These are phyloP conservation scores for Vultur gryphus DNA, from an alignment of 2,797 vertebrate genomes.

Conservation along the genomic window DNA sequence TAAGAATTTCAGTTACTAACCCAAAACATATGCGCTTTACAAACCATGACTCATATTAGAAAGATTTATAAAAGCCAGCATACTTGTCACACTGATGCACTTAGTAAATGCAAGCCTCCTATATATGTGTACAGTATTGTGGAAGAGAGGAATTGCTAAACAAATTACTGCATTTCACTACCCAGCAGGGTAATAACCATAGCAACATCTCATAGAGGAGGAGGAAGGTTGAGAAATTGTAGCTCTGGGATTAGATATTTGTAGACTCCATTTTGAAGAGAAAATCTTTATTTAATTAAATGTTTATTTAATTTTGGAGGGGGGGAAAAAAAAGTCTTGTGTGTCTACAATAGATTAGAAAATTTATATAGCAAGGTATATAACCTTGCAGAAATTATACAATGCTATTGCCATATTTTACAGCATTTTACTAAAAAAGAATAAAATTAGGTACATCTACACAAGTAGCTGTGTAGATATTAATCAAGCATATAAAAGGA, in stretches of 20 bases:
- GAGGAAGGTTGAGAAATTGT: constrained; percentile 15
- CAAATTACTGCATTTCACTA: constrained; percentile 44
- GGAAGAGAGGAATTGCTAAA: constrained; percentile 36
- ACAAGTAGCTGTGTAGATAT: background rate
- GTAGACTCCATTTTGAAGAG: constrained; percentile 14
- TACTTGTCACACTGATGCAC: constrained; percentile 11
- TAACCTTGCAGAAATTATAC: background rate
- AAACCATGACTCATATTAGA: constrained; percentile 5
- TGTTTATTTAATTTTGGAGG: constrained; percentile 40
- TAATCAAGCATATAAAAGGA: background rate
- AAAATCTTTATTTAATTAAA: constrained; percentile 49
- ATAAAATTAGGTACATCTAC: background rate
- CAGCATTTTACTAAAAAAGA: background rate
- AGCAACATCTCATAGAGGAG: constrained; percentile 30
- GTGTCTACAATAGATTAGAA: background rate
- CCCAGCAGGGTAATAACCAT: constrained; percentile 57
- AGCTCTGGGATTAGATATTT: constrained; percentile 33
- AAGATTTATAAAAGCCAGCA: background rate
- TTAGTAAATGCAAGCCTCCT: background rate
- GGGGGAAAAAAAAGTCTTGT: background rate
- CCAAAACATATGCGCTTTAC: background rate
- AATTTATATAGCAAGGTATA: background rate
- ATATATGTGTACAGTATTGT: background rate
- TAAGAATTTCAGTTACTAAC: background rate
- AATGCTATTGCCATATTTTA: background rate